Percentiles rank a stretch among this genome's conserved stretches.
Conservation (phyloP, 2,888 invertebrate genomes). For the Calliphora vomitoria region DNA sequence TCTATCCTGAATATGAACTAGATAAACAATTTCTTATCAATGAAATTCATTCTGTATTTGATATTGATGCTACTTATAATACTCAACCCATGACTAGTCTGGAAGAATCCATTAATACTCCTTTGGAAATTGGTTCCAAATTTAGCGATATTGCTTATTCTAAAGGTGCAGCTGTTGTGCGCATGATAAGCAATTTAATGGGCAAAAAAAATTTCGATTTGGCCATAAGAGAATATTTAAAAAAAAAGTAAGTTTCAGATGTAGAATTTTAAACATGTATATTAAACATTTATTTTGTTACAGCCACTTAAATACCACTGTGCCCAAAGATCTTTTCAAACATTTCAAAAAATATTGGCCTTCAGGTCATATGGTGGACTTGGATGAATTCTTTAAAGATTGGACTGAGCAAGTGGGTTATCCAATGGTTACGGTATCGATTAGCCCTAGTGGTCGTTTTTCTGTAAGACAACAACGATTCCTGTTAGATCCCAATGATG, state of each 20-base stretch:
- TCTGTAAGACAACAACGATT: slow-evolving; percentile 78
- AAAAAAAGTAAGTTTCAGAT: slow-evolving; percentile 83
- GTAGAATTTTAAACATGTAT: background rate
- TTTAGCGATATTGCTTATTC: slow-evolving; percentile 88
- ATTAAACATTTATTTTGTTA: background rate
- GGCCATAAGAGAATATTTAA: slow-evolving; percentile 86
- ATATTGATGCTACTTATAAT: slow-evolving; percentile 86
- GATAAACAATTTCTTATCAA: slow-evolving; percentile 89
- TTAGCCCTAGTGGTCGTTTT: slow-evolving; percentile 33
- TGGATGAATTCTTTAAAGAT: slow-evolving; percentile 83
- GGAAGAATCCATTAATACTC: slow-evolving; percentile 85
- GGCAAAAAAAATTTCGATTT: slow-evolving; percentile 85
- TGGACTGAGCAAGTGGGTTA: slow-evolving; percentile 89
- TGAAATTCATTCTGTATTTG: slow-evolving; percentile 88
- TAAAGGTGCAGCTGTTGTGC: slow-evolving; percentile 88
- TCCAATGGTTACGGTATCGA: slow-evolving; percentile 86
- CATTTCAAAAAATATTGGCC: slow-evolving; percentile 83
- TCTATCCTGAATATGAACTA: slow-evolving; percentile 87
- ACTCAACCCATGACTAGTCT: slow-evolving; percentile 86
- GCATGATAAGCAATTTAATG: slow-evolving; percentile 88
- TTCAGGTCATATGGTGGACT: slow-evolving; percentile 78
- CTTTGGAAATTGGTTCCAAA: slow-evolving; percentile 86
- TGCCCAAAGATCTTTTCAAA: slow-evolving; percentile 86
- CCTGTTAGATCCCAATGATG: slow-evolving; percentile 74
- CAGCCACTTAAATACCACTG: slow-evolving; percentile 82